Evolutionary conservation across 2,797 vertebrate genomes (phyloP).

Genomic region (Aselliscus stoliczkanus): DNA sequence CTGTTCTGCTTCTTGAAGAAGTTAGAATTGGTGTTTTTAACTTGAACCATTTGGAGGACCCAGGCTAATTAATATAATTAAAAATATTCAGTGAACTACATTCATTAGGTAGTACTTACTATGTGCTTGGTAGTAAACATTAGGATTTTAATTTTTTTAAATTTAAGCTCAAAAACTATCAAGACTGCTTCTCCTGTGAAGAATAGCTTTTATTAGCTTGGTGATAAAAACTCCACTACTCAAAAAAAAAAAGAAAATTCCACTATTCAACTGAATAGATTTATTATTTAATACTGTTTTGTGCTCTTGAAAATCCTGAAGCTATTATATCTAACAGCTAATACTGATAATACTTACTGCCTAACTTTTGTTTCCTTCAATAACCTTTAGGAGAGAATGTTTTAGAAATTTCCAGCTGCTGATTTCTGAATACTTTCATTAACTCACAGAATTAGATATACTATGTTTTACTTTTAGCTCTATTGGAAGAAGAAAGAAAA

Average conservation of each 20-base stretch:
- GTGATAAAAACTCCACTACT: not conserved
- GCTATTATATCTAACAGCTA: conserved; percentile 58
- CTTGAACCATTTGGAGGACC: not conserved
- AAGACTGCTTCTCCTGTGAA: conserved; percentile 19
- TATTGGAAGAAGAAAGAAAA: conserved; percentile 96
- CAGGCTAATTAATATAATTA: not conserved
- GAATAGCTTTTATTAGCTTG: not conserved
- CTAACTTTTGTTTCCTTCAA: conserved; percentile 43
- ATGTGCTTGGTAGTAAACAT: not conserved
- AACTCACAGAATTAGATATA: conserved; percentile 60
- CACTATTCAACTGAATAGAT: not conserved
- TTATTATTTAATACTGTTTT: conserved; percentile 32
- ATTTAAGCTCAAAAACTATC: conserved; percentile 10
- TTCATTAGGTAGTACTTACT: not conserved
- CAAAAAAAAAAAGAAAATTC: no score
- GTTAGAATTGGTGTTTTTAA: not conserved
- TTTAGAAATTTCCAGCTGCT: conserved; percentile 53
- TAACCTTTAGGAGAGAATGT: conserved; percentile 32
- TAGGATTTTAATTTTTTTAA: conserved; percentile 28
- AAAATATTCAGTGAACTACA: not conserved
- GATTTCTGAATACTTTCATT: conserved; percentile 53
- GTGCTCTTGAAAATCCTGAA: conserved; percentile 67
- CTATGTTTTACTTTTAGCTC: conserved; percentile 82
- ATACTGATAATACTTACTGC: conserved; percentile 57
- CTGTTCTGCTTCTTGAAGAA: not conserved